Base-by-base conservation (phyloP, 2,888 invertebrate species). In the Drosophila barbarae region DNA sequence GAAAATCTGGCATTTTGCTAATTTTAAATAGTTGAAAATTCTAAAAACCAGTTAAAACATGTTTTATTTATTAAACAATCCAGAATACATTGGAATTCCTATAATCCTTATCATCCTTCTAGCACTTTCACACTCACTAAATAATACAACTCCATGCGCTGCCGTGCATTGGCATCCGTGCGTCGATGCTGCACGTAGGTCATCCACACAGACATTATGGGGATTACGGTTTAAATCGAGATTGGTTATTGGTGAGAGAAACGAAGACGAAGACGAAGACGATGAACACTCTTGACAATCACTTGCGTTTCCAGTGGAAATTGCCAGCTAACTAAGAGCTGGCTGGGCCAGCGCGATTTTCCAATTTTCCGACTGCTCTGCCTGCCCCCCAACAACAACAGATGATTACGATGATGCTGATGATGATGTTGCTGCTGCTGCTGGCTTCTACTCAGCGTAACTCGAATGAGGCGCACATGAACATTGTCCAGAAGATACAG, bases 171-270 rank as follows among this genome's bases (percentile, higher is more conserved):
- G 8, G 87, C 80, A 63, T 84, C 87, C 63, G 78, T 79, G 61
- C 87, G 79, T 32, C 88, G 87, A 73, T 81, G 84, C 61, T 92
- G 92, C 74, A 92, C 90, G 35, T 92, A 90, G 30, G 92, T 91
- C 71, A 92, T 89, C 92, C 92, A 92, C 84, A 92, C 90, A 73
- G 92, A 92, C 92, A 92, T 92, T 36, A 44, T 69, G 18, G 36
- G 18, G 18, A 32, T 13, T 21, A 28, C 3, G 15, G 5, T n/a
- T 47, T 21, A 47, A 32, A 5, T 21, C 18, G 3, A 5, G 46
- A 13, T 47, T 47, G 18, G 7, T 12, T 12, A 52, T 36, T 18
- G 21, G 21, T 7, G 2, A n/a, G 30, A 50, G 6, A 26, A 26
- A 26, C 3, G 7, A 26, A 26, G 6, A 5, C 26, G 26, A 23